phyloP scores from a whole-genome alignment of 2,113 vertebrate genomes.

The Myxocyprinus asiaticus region DNA sequence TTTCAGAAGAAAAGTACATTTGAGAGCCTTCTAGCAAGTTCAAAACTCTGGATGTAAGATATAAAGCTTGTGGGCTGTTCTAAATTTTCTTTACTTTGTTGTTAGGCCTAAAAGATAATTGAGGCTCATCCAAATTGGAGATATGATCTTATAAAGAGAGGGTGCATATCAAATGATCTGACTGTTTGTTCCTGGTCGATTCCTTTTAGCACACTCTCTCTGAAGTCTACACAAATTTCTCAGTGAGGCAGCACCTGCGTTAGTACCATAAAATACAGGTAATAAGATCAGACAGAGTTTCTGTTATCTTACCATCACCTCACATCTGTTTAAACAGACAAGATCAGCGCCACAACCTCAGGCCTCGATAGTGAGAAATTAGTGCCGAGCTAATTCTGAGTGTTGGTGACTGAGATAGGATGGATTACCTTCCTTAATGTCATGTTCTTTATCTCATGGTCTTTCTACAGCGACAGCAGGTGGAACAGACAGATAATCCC shows the following conservation, averaged over 20 bases:
- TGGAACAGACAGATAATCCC: slow-evolving; percentile 61
- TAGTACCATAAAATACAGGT: neutral
- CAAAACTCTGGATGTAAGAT: neutral
- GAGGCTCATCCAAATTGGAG: neutral
- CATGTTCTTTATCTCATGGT: too few relatives aligned
- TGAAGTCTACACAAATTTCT: too few relatives aligned
- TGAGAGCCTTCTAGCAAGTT: slow-evolving; percentile 3
- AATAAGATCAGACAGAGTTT: neutral
- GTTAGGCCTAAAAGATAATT: neutral
- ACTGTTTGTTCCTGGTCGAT: neutral
- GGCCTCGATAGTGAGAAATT: neutral
- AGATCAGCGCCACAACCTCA: too few relatives aligned
- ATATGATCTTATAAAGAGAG: slow-evolving; percentile 6
- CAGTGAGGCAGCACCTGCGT: neutral
- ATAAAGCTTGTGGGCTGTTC: neutral
- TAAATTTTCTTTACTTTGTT: neutral
- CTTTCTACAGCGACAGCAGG: neutral
- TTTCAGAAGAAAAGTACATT: slow-evolving; percentile 10
- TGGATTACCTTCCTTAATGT: too few relatives aligned
- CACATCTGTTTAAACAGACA: neutral
- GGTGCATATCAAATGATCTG: neutral
- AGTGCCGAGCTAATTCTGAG: neutral
- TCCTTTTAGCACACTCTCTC: neutral
- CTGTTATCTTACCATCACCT: neutral
- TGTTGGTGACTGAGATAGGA: too few relatives aligned